Conservation (phyloP, 2,113 vertebrate genomes). For the Lepisosteus oculatus region DNA sequence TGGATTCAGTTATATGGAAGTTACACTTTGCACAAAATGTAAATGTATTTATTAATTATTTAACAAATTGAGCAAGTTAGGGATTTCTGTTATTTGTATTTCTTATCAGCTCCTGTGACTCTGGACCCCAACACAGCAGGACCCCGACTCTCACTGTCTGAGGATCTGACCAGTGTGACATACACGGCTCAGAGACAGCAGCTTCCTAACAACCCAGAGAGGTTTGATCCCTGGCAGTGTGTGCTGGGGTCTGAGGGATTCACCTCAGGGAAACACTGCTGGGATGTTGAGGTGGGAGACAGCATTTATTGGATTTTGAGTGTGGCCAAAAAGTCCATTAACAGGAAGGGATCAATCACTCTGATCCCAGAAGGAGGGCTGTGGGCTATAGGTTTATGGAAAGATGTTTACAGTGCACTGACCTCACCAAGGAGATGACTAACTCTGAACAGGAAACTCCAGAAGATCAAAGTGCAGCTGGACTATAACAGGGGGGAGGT, state of each 20-base stretch:
- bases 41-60: no score
- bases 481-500: constrained; percentile 56
- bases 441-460: constrained; percentile 30
- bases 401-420: constrained; percentile 59
- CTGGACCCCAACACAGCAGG: constrained; percentile 68
- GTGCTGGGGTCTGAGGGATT: constrained; percentile 48
- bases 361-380: constrained; percentile 65
- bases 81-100: no score
- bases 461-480: constrained; percentile 54
- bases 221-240: constrained; percentile 63
- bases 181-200: constrained; percentile 37
- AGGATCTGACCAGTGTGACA: constrained; percentile 56
- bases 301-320: constrained; percentile 69
- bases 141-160: constrained; percentile 64
- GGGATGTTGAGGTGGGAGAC: constrained; percentile 59
- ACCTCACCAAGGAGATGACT: constrained; percentile 46
- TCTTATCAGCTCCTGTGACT: constrained; percentile 44
- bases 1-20: no score
- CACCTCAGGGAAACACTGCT: constrained; percentile 53
- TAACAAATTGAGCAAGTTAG: no score
- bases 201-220: constrained; percentile 64
- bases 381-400: constrained; percentile 64
- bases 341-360: constrained; percentile 40
- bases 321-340: constrained; percentile 50
- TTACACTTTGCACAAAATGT: no score